Conservation (phyloP, 2,113 vertebrate species). For the Zosterops pallidus region DNA sequence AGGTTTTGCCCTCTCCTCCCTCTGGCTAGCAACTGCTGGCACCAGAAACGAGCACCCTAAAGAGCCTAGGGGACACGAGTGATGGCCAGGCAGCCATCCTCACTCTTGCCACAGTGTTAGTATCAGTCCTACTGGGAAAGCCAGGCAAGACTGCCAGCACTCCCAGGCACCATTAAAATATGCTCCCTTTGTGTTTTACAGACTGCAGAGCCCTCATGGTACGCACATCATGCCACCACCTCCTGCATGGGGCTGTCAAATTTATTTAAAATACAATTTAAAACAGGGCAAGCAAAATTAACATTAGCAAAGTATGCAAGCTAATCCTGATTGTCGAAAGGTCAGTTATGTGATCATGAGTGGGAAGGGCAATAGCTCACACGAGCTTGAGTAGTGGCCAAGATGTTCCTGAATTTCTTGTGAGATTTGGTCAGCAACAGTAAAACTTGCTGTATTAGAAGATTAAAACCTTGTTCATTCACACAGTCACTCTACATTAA, state of each 20-base stretch:
- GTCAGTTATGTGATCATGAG: not conserved
- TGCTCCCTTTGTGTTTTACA: not conserved
- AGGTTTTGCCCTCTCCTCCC: constrained; percentile 26
- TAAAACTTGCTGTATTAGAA: not conserved
- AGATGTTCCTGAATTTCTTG: not conserved
- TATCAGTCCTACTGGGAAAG: not conserved
- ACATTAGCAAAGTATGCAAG: not conserved
- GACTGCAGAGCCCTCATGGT: not conserved
- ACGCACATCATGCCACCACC: not conserved
- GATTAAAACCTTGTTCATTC: not conserved
- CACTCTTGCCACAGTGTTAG: not conserved
- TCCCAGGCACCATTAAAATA: not conserved
- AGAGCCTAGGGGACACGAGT: not conserved
- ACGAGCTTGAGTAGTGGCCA: accelerated
- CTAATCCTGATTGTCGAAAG: not conserved
- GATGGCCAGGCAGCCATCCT: not conserved
- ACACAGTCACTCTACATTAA: not conserved
- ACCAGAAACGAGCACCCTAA: not conserved
- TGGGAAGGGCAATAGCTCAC: not conserved
- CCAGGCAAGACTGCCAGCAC: not conserved
- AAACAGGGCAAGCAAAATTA: not conserved
- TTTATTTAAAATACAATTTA: not conserved
- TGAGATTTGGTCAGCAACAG: not conserved
- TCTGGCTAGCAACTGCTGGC: not conserved
- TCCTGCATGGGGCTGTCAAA: not conserved